A percentile compares a stretch with the other conserved stretches of the same genome.
These are phyloP conservation scores for Stegodyphus mimosarum DNA, from an alignment of 1,140 invertebrate species.

Conservation along the genomic window DNA sequence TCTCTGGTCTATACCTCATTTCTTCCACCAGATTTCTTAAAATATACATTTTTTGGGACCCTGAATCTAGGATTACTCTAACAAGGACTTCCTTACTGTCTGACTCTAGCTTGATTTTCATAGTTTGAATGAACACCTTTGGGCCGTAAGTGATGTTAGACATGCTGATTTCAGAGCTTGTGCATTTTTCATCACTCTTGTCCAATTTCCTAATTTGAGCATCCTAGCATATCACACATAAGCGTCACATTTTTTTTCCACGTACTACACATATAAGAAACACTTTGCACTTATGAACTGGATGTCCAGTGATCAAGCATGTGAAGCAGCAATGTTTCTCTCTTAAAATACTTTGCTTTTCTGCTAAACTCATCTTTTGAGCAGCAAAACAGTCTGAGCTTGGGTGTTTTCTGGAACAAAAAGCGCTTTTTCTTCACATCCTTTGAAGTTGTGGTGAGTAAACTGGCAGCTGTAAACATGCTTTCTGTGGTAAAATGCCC, in stretches of 20 bases:
- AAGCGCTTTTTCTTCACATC: too few species aligned
- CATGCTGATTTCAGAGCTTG: neutral
- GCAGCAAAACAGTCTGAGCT: neutral
- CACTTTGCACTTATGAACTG: neutral
- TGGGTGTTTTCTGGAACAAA: neutral
- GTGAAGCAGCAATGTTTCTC: neutral
- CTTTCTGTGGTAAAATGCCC: too few species aligned
- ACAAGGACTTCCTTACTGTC: neutral
- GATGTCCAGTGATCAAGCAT: neutral
- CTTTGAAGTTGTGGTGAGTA: too few species aligned
- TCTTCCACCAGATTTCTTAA: too few species aligned
- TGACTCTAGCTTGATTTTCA: neutral
- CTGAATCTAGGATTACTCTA: neutral
- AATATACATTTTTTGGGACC: neutral
- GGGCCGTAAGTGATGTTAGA: neutral
- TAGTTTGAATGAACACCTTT: neutral
- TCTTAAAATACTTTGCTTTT: neutral
- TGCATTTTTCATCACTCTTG: neutral
- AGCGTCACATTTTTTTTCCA: neutral
- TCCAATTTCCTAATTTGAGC: neutral
- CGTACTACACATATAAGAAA: slow-evolving; percentile 7
- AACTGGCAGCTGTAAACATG: too few species aligned
- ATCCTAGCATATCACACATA: neutral
- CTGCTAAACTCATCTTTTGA: neutral
- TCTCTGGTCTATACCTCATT: too few species aligned